Conservation (phyloP, 2,888 invertebrate species). For the Gymnocheta viridis region DNA sequence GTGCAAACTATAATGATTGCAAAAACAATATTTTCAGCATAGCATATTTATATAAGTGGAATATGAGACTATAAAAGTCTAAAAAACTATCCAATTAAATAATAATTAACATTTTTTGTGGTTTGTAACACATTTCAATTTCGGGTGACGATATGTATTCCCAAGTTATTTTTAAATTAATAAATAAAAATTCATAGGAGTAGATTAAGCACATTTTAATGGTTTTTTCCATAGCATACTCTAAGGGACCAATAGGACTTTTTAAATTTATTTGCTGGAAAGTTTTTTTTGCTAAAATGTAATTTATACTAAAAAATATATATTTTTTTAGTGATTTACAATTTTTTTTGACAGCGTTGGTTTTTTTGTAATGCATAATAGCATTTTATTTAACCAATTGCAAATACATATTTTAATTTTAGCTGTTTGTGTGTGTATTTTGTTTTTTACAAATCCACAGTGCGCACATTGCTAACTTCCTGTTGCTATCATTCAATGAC, state of each 20-base stretch:
- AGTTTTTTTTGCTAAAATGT: slow-evolving; percentile 10
- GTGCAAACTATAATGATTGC: too few species aligned
- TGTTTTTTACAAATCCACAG: slow-evolving; percentile 24
- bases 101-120: too few species aligned
- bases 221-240: background rate
- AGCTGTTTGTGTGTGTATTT: background rate
- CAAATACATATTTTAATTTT: slow-evolving; percentile 2
- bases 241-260: background rate
- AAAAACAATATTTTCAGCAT: too few species aligned
- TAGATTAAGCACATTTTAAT: slow-evolving; percentile 21
- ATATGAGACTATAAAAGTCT: too few species aligned
- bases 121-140: too few species aligned
- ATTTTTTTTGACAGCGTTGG: background rate
- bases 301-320: background rate
- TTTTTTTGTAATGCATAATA: background rate
- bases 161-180: slow-evolving; percentile 19
- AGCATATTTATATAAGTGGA: too few species aligned
- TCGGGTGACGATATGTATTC: too few species aligned
- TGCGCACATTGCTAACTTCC: slow-evolving; percentile 52
- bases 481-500: slow-evolving; percentile 62
- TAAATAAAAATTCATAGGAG: background rate
- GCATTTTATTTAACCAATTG: slow-evolving; percentile 49
- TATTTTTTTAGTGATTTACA: background rate
- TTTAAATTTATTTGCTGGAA: background rate
- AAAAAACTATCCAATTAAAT: too few species aligned